phyloP scores from a whole-genome alignment of 2,888 invertebrate species.

The Himalopsyche kuldschensis region DNA sequence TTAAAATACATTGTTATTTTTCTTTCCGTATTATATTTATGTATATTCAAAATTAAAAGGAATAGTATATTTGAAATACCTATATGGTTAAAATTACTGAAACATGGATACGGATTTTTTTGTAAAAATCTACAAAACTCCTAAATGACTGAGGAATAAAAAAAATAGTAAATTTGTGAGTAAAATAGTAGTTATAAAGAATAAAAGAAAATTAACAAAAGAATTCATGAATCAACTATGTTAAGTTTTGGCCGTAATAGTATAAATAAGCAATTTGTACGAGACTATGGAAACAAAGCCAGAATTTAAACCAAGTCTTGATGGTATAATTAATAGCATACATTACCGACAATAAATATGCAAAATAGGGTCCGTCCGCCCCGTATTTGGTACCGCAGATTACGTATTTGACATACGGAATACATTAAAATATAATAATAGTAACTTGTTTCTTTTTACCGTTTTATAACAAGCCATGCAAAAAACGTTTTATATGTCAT shows the following conservation, averaged over 20 bases:
- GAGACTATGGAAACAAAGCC: conserved; percentile 4
- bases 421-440: neutral
- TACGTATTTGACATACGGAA: neutral
- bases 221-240: neutral
- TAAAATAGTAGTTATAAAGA: too few relatives aligned
- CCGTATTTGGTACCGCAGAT: neutral
- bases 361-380: conserved; percentile 6
- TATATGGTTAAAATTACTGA: too few relatives aligned
- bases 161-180: too few relatives aligned
- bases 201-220: neutral
- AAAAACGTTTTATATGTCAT: neutral
- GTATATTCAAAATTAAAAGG: too few relatives aligned
- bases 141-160: too few relatives aligned
- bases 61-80: too few relatives aligned
- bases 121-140: too few relatives aligned
- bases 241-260: neutral
- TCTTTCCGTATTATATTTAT: too few relatives aligned
- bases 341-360: conserved; percentile 26
- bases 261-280: conserved; percentile 18
- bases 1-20: too few relatives aligned
- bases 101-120: too few relatives aligned
- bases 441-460: neutral
- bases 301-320: conserved; percentile 4
- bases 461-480: neutral
- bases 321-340: conserved; percentile 9